Conservation (phyloP, 2,797 vertebrate species). For the Takifugu ocellatus region DNA sequence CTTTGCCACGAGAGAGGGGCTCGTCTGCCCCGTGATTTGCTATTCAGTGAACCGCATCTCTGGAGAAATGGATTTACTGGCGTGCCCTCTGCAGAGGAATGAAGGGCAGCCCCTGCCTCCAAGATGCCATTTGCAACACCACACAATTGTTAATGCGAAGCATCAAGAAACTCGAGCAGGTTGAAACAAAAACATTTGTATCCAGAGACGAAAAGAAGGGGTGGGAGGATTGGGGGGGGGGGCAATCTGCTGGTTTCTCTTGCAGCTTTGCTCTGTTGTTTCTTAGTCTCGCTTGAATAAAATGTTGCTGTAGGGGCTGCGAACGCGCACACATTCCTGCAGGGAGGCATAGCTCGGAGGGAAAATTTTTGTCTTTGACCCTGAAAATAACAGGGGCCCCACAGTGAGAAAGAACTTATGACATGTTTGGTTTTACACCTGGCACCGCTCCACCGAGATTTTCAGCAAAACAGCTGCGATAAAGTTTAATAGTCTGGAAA, state of each 20-base stretch:
- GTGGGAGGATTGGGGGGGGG: conserved; percentile 46
- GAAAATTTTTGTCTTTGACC: conserved; percentile 41
- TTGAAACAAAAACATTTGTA: conserved; percentile 46
- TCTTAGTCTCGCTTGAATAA: conserved; percentile 19
- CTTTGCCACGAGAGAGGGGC: conserved; percentile 56
- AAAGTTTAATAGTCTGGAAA: not conserved
- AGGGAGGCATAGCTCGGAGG: not conserved
- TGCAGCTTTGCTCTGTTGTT: conserved; percentile 16
- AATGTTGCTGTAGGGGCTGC: conserved; percentile 8
- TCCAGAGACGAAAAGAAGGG: conserved; percentile 47
- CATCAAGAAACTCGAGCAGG: conserved; percentile 41
- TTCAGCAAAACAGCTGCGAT: not conserved
- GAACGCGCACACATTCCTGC: conserved; percentile 26
- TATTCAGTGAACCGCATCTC: conserved; percentile 74
- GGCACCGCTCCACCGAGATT: conserved; percentile 6
- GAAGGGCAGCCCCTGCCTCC: conserved; percentile 66
- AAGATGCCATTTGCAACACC: conserved; percentile 58
- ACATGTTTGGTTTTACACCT: conserved; percentile 21
- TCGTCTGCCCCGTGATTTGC: conserved; percentile 67
- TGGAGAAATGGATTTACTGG: conserved; percentile 75
- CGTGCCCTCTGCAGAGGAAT: conserved; percentile 67
- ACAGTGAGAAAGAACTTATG: conserved; percentile 4
- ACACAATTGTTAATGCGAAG: conserved; percentile 58
- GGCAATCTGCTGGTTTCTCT: conserved; percentile 22
- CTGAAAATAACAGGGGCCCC: conserved; percentile 23